phyloP scores from a whole-genome alignment of 2,888 invertebrate genomes.

The Drepanosiphum platanoidis region DNA sequence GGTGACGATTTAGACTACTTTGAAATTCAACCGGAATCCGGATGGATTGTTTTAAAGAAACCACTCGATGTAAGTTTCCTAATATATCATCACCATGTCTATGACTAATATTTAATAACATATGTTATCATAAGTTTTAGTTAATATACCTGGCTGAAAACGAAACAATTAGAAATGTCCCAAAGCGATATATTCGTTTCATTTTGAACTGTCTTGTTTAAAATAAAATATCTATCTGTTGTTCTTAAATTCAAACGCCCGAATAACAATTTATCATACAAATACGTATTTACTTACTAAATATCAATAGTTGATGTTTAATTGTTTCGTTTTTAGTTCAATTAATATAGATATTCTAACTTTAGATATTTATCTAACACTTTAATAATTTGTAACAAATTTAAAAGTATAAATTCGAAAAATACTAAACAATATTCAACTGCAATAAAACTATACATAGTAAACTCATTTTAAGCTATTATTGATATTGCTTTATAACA shows the following conservation, averaged over 20 bases:
- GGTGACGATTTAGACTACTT: constrained; percentile 93
- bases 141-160: constrained; percentile 29
- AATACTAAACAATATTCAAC: constrained; percentile 38
- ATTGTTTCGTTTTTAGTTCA: constrained; percentile 10
- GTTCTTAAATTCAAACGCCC: background rate
- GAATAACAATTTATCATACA: background rate
- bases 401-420: constrained; percentile 22
- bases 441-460: constrained; percentile 9
- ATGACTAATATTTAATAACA: background rate
- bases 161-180: background rate
- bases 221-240: background rate
- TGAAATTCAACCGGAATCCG: constrained; percentile 94
- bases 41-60: constrained; percentile 95
- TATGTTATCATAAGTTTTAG: background rate
- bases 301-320: background rate
- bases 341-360: constrained; percentile 3
- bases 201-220: background rate
- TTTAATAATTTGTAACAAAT: constrained; percentile 26
- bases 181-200: too few species aligned
- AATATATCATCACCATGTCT: background rate
- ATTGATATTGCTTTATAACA: too few species aligned
- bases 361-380: constrained; percentile 28
- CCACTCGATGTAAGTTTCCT: constrained; percentile 93
- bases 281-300: too few species aligned
- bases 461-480: too few species aligned